Base-by-base conservation (phyloP, 2,888 invertebrate genomes). In the Lasius fuliginosus region DNA sequence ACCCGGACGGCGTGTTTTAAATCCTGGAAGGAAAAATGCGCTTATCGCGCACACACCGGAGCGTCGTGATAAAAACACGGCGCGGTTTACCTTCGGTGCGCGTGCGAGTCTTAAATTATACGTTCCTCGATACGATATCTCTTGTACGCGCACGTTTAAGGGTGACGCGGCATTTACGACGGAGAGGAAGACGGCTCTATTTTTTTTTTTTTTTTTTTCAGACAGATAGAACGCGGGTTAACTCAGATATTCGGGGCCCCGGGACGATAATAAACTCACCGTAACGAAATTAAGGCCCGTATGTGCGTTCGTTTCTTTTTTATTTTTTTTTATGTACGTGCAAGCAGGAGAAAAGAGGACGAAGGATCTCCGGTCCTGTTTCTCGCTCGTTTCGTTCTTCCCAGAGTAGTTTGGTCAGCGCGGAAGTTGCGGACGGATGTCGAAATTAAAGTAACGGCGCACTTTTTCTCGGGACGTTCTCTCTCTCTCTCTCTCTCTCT, bases 251-350 rank as follows among this genome's bases (percentile, higher is more conserved):
- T 85, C 67, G 49, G 49, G 12, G 56, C 79, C 68, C 40, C 69
- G 62, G 62, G 56, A 86, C 65, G 86, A 87, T 79, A 86, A 90
- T 90, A 88, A 90, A 88, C 81, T 83, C 75, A 86, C 82, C 75
- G 77, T 77, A 81, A 68, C 71, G 83, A 84, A 88, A 89, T 89
- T 89, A 89, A 89, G 86, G 83, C 74, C 60, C 33, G 68, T 42
- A 42, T 53, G 71, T 65, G 71, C 49, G 53, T 53, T n/a, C n/a
- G 8, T n/a, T 8, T 49, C 5, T 15, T 15, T 15, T 46, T 49
- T 49, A 18, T 18, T 46, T 18, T 40, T 9, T 18, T 46, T 46
- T 46, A 15, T 4, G 40, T 46, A 49, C 5, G 1, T 15, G 12
- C 46, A 11, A 3, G 12, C 15, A 46, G 3, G 33, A 33, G 33